Evolutionary conservation across 2,888 invertebrate genomes (phyloP).

Genomic region (Limnephilus lunatus): DNA sequence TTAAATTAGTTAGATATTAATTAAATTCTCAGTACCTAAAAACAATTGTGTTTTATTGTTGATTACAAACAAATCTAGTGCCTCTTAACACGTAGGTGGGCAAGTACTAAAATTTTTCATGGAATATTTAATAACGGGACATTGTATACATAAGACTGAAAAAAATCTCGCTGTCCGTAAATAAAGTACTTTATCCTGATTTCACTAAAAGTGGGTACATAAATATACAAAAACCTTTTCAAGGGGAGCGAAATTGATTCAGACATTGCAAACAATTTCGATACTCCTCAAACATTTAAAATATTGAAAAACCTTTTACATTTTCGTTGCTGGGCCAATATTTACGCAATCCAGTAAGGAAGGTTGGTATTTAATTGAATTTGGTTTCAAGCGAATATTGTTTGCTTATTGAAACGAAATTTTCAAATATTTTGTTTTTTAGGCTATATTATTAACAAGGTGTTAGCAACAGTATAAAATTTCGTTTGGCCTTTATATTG

Average conservation of each 20-base stretch:
- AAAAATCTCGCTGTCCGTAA: not conserved
- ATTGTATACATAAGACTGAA: not conserved
- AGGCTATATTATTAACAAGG: not conserved
- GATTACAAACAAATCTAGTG: no score
- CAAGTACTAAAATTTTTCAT: not conserved
- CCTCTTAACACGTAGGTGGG: not conserved
- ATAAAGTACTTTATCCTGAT: not conserved
- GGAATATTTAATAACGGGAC: not conserved
- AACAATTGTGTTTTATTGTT: no score
- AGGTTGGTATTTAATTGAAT: slow-evolving; percentile 39
- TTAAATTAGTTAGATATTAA: no score
- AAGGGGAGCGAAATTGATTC: slow-evolving; percentile 7
- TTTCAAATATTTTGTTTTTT: not conserved
- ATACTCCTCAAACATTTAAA: slow-evolving; percentile 16
- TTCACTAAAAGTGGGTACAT: not conserved
- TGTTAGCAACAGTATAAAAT: not conserved
- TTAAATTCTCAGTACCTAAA: no score
- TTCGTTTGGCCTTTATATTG: not conserved
- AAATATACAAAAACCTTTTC: not conserved
- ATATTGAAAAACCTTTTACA: slow-evolving; percentile 22
- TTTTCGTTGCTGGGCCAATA: slow-evolving; percentile 10
- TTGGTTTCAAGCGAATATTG: slow-evolving; percentile 13
- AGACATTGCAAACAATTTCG: slow-evolving; percentile 20
- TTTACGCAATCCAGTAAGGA: slow-evolving; percentile 29
- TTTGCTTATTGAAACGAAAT: slow-evolving; percentile 42